Conservation (phyloP, 2,888 invertebrate genomes). For the Heliconius hortense region DNA sequence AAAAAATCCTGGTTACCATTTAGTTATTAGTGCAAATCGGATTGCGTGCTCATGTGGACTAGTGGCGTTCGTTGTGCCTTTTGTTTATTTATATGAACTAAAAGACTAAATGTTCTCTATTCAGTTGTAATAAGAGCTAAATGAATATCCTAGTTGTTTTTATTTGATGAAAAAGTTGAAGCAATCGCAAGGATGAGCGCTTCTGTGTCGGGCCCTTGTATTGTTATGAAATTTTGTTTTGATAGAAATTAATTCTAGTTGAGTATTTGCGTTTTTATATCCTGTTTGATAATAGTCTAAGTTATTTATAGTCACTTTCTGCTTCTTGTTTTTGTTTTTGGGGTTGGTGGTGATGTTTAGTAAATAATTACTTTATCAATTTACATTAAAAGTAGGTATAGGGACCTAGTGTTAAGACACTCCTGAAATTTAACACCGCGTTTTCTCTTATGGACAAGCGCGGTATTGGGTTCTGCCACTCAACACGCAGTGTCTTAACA, state of each 20-base stretch:
- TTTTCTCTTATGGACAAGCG: no score
- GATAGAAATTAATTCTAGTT: neutral
- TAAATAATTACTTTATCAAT: no score
- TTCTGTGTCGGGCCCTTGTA: conserved; percentile 34
- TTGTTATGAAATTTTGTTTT: conserved; percentile 32
- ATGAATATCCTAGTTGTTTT: conserved; percentile 4
- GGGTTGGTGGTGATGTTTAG: no score
- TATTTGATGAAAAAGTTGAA: conserved; percentile 13
- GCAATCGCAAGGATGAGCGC: conserved; percentile 37
- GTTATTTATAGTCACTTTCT: no score
- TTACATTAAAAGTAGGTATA: no score
- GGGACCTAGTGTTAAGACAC: no score
- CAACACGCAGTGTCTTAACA: no score
- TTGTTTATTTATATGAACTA: conserved; percentile 29
- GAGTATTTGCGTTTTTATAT: neutral
- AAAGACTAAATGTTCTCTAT: conserved; percentile 18
- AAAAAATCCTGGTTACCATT: conserved; percentile 29
- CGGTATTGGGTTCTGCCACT: no score
- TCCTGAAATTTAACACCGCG: no score
- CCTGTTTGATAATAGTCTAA: neutral
- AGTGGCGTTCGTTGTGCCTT: conserved; percentile 35
- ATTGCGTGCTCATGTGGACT: conserved; percentile 40
- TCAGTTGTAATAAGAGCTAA: conserved; percentile 20
- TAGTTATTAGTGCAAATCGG: conserved; percentile 41
- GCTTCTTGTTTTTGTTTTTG: no score